Base-by-base conservation (phyloP, 2,888 invertebrate species). In the Trichogramma evanescens region DNA sequence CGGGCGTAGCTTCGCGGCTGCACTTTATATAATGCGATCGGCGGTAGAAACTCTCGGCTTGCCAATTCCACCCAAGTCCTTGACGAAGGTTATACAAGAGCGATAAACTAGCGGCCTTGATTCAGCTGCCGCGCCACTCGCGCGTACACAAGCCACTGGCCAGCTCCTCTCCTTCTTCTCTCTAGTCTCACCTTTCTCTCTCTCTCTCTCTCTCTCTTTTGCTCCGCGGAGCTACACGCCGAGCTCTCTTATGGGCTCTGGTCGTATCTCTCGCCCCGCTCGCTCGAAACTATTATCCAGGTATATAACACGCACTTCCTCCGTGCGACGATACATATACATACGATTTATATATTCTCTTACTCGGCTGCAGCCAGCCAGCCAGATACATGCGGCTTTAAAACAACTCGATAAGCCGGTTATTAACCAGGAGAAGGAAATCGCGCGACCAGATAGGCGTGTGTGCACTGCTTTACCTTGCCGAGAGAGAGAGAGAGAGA, bases 371-470 rank as follows among this genome's bases (percentile, higher is more conserved):
- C 6, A 26, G 26, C 40, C 10, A 10, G 45, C 43, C 53, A 39
- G 57, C 38, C 50, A 55, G 46, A 53, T 58, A 58, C 62, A 26
- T 26, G 26, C 57, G 50, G 44, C 53, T 26, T 26, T 50, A 53
- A 59, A 60, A 54, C 58, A 58, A 63, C 62, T 62, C 64, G 65
- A 66, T 64, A 66, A 66, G 66, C 66, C 64, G 66, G 66, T 66
- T 66, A 64, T 66, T 64, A 64, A 63, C 64, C 61, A 59, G 64
- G 58, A 60, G 63, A 63, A 63, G 66, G 63, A 65, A 63, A 65
- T 65, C 64, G 51, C 43, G 13, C 42, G 13, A 50, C 43, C 42
- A 38, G 38, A 9, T 13, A 44, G 40, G 50, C 38, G 40, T 56
- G 42, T 43, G 39, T 9, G 44, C 26, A 26, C 26, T 26, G 26